A percentile compares a stretch with the other conserved stretches of the same genome.
Evolutionary conservation across 2,888 invertebrate genomes (phyloP).

Genomic region (Drosophila gaucha): DNA sequence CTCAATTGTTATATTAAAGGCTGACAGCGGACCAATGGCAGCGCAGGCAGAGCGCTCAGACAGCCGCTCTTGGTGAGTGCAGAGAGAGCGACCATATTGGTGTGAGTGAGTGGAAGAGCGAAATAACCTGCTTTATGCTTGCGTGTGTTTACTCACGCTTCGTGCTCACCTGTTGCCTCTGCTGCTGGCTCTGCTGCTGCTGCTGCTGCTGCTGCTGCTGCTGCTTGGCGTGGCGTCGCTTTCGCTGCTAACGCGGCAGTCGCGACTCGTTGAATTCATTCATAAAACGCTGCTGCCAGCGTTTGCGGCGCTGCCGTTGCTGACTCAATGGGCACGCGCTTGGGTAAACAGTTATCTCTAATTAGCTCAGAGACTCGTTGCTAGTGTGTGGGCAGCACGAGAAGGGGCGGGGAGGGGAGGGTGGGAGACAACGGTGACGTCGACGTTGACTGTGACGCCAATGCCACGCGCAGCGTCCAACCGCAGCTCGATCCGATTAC

Average conservation of each 20-base stretch:
- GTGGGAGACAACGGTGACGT: constrained; percentile 1
- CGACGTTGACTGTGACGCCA: constrained; percentile 12
- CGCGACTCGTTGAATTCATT: constrained; percentile 30
- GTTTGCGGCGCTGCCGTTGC: constrained; percentile 15
- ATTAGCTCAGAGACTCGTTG: constrained; percentile 14
- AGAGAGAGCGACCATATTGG: background rate
- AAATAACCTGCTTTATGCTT: constrained; percentile 41
- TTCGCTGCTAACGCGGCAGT: constrained; percentile 1
- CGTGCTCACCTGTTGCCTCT: constrained; percentile 37
- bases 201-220: constrained; percentile 7
- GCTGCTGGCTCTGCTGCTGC: constrained; percentile 9
- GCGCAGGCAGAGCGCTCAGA: constrained; percentile 29
- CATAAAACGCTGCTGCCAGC: constrained; percentile 31
- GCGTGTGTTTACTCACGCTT: background rate
- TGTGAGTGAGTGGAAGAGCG: constrained; percentile 5
- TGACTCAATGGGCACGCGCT: constrained; percentile 54
- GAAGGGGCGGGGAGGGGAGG: background rate
- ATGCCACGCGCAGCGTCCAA: constrained; percentile 48
- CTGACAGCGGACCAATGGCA: constrained; percentile 38
- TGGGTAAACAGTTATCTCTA: constrained; percentile 38
- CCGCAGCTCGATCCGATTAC: constrained; percentile 50
- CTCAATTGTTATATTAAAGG: constrained; percentile 27
- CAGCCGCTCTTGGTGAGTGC: constrained; percentile 11
- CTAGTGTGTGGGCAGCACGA: background rate
- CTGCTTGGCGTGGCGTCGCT: constrained; percentile 12